Conservation (phyloP, 2,888 invertebrate genomes). For the Yponomeuta plumbellus region DNA sequence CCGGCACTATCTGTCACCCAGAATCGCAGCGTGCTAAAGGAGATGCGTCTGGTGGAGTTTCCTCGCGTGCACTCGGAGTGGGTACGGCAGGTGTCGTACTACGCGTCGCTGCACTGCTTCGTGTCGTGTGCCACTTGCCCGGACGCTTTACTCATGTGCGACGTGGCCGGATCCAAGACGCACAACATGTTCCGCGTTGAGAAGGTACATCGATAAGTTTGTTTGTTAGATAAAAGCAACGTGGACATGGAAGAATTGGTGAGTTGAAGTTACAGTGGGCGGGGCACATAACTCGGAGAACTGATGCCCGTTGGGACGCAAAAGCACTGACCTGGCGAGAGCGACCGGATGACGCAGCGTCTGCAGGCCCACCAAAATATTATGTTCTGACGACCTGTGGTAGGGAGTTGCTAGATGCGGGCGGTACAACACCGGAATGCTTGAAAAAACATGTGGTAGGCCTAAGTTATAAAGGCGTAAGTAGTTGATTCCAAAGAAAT, state of each 20-base stretch:
- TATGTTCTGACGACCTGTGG: too few species aligned
- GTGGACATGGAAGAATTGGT: too few species aligned
- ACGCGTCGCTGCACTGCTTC: conserved; percentile 79
- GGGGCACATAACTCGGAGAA: too few species aligned
- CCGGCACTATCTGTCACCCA: neutral
- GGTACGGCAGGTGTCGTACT: conserved; percentile 83
- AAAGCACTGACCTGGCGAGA: too few species aligned
- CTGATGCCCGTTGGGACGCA: too few species aligned
- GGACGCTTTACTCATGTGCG: conserved; percentile 78
- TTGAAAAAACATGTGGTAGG: too few species aligned
- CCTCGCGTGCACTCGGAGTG: conserved; percentile 79
- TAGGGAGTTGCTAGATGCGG: too few species aligned
- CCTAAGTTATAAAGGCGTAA: neutral
- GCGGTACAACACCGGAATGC: too few species aligned
- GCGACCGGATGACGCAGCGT: too few species aligned
- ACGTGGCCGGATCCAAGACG: conserved; percentile 74
- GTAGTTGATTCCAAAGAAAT: neutral
- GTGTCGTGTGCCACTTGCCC: conserved; percentile 81
- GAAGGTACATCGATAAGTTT: conserved; percentile 41
- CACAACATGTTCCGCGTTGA: conserved; percentile 76
- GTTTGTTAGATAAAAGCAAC: neutral
- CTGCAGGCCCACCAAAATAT: too few species aligned
- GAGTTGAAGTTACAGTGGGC: too few species aligned
- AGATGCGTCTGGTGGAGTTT: conserved; percentile 73
- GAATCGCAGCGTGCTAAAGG: conserved; percentile 37